Evolutionary conservation across 2,888 invertebrate genomes (phyloP).

Genomic region (Mallateleia sp.): DNA sequence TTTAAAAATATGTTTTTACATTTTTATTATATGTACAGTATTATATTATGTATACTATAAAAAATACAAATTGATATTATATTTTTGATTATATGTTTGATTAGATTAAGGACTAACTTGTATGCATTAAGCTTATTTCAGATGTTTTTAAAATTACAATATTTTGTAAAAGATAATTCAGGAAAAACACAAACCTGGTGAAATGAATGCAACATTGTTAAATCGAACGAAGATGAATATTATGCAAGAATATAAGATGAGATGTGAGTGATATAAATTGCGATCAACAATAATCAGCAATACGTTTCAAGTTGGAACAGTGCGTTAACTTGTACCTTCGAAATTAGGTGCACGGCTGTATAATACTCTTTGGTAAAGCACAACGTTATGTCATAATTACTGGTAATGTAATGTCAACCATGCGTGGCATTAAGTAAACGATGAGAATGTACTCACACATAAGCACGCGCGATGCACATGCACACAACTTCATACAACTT

Average conservation of each 20-base stretch:
- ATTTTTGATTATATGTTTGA: too few relatives aligned
- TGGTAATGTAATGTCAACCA: constrained; percentile 74
- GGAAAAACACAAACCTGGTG: too few relatives aligned
- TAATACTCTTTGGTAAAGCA: constrained; percentile 65
- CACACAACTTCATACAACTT: constrained; percentile 47
- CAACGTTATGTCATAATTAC: constrained; percentile 73
- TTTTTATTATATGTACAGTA: too few relatives aligned
- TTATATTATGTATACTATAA: too few relatives aligned
- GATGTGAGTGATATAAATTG: constrained; percentile 45
- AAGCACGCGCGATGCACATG: constrained; percentile 38
- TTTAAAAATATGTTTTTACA: too few relatives aligned
- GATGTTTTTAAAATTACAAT: too few relatives aligned
- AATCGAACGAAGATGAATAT: background rate
- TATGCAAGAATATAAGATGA: constrained; percentile 41
- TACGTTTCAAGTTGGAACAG: constrained; percentile 51
- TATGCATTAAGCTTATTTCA: too few relatives aligned
- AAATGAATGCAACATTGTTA: too few relatives aligned
- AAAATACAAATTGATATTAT: too few relatives aligned
- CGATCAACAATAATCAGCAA: constrained; percentile 65
- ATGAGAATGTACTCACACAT: constrained; percentile 63
- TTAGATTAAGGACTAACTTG: too few relatives aligned
- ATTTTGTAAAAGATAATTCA: too few relatives aligned
- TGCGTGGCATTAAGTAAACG: constrained; percentile 74
- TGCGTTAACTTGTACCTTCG: constrained; percentile 63
- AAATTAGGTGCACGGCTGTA: constrained; percentile 64